Conservation (phyloP, 2,113 vertebrate species). For the Solea solea region DNA sequence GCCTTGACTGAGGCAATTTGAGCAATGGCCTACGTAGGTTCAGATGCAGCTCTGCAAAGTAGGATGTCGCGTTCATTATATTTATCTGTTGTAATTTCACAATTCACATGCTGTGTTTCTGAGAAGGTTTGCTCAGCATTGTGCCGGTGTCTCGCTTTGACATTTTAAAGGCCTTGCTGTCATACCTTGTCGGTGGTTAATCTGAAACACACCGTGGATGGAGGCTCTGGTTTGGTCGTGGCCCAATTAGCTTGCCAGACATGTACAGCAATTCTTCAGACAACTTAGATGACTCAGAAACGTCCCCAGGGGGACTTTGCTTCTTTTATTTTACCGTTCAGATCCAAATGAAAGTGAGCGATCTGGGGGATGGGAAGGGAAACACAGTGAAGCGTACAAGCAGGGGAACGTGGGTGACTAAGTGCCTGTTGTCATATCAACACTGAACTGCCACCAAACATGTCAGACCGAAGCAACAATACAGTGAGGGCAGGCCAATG, state of each 20-base stretch:
- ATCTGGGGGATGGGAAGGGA: conserved; percentile 13
- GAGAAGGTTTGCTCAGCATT: conserved; percentile 40
- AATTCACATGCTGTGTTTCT: conserved; percentile 44
- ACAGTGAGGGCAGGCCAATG: conserved; percentile 32
- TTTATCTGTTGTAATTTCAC: conserved; percentile 58
- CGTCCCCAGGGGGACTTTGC: conserved; percentile 48
- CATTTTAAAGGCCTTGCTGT: conserved; percentile 68
- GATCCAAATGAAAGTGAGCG: conserved; percentile 51
- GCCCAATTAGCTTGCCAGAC: conserved; percentile 69
- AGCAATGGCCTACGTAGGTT: conserved; percentile 45
- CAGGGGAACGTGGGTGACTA: conserved; percentile 24
- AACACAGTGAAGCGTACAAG: conserved; percentile 13
- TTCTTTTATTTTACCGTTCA: conserved; percentile 34
- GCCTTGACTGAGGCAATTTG: conserved; percentile 60
- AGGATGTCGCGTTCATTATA: conserved; percentile 54
- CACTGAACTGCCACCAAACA: conserved; percentile 47
- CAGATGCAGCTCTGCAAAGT: conserved; percentile 22
- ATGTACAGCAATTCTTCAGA: conserved; percentile 58
- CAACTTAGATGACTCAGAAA: conserved; percentile 59
- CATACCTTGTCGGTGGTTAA: conserved; percentile 51
- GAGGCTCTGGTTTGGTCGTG: conserved; percentile 42
- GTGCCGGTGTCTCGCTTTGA: conserved; percentile 54
- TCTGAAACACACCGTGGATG: conserved; percentile 49
- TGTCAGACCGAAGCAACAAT: conserved; percentile 48
- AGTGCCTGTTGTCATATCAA: conserved; percentile 59